These are phyloP conservation scores for Cremastinae sp. DNA, from an alignment of 2,888 invertebrate genomes.

Conservation along the genomic window DNA sequence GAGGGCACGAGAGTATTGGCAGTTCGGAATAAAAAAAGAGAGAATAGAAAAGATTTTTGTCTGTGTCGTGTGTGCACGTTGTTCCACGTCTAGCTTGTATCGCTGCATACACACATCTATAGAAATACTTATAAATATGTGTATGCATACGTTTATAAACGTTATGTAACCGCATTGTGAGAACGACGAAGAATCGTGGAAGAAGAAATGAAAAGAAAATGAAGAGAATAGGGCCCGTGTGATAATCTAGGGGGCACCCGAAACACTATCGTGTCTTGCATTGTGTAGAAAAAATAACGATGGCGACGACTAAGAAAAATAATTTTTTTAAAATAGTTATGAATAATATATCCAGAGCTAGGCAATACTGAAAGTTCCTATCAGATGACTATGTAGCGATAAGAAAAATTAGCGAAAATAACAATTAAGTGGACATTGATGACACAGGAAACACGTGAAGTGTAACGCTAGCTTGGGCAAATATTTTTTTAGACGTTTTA, in stretches of 20 bases:
- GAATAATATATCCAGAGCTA: slow-evolving; percentile 79
- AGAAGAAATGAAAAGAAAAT: slow-evolving; percentile 1
- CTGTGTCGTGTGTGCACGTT: slow-evolving; percentile 62
- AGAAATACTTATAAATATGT: slow-evolving; percentile 58
- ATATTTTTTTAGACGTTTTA: slow-evolving; percentile 37
- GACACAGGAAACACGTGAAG: slow-evolving; percentile 37
- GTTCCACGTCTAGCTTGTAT: slow-evolving; percentile 56
- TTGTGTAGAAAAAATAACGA: slow-evolving; percentile 61
- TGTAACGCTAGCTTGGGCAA: slow-evolving; percentile 52
- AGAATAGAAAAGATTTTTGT: slow-evolving; percentile 31
- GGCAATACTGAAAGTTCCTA: slow-evolving; percentile 80
- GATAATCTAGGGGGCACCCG: slow-evolving; percentile 77
- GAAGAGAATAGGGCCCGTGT: slow-evolving; percentile 75
- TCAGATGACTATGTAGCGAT: slow-evolving; percentile 77
- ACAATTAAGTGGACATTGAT: slow-evolving; percentile 53
- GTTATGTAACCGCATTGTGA: slow-evolving; percentile 35
- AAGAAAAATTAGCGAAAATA: slow-evolving; percentile 57
- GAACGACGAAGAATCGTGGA: slow-evolving; percentile 25
- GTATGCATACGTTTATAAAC: slow-evolving; percentile 39
- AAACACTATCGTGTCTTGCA: slow-evolving; percentile 65
- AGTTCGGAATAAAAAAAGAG: slow-evolving; percentile 9
- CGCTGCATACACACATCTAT: slow-evolving; percentile 54
- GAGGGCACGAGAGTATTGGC: slow-evolving; percentile 55
- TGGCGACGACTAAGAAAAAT: slow-evolving; percentile 54
- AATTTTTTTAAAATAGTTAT: slow-evolving; percentile 64